A percentile compares a stretch with the other conserved stretches of the same genome.
Evolutionary conservation across 1,140 invertebrate genomes (phyloP).

Genomic region (Cephus cinctus): DNA sequence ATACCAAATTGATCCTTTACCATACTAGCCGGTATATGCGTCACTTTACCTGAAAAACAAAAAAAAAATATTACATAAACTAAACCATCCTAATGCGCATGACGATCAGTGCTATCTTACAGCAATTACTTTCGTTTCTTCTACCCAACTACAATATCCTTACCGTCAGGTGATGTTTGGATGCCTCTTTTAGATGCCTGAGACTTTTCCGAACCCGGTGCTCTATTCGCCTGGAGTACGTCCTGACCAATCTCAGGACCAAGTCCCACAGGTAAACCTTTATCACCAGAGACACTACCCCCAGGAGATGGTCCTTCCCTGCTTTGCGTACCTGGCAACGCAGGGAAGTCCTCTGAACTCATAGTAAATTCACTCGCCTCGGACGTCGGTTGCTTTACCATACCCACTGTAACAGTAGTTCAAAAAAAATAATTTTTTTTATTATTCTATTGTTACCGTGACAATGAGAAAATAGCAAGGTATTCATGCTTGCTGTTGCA

Average conservation of each 20-base stretch:
- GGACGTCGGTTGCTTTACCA: constrained; percentile 91
- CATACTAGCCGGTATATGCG: constrained; percentile 97
- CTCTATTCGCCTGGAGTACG: constrained; percentile 50
- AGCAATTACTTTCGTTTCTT: constrained; percentile 4
- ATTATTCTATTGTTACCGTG: not conserved
- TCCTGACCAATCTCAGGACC: constrained; percentile 53
- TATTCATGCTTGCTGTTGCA: too few relatives aligned
- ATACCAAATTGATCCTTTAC: constrained; percentile 99
- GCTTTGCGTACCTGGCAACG: constrained; percentile 77
- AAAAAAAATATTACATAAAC: constrained; percentile 11
- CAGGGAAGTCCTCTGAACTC: constrained; percentile 98
- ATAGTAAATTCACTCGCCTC: constrained; percentile 95
- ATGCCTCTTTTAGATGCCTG: constrained; percentile 75
- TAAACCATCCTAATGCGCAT: constrained; percentile 8
- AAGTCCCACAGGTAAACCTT: constrained; percentile 57
- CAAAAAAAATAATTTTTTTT: too few relatives aligned
- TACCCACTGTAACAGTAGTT: constrained; percentile 71
- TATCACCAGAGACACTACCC: constrained; percentile 57
- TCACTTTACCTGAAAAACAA: constrained; percentile 77
- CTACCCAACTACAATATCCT: too few relatives aligned
- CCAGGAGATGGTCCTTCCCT: constrained; percentile 59
- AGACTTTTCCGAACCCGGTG: constrained; percentile 52
- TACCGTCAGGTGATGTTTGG: constrained; percentile 91
- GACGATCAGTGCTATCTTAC: not conserved
- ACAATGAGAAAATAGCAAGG: not conserved